Evolutionary conservation across 2,888 invertebrate genomes (phyloP).

Genomic region (Eupithecia exiguata): DNA sequence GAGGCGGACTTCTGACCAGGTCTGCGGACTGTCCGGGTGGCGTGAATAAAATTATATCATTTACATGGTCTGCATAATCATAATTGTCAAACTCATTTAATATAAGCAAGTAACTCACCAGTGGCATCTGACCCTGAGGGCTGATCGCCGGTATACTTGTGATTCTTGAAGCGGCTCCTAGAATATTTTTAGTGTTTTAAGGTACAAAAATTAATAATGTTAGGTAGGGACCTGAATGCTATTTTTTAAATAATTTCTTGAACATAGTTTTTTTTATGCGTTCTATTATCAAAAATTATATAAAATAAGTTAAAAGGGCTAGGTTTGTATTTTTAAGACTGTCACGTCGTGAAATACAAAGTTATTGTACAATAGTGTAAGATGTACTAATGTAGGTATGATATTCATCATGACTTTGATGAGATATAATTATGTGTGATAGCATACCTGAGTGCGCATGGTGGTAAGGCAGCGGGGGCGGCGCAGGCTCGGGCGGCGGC

Average conservation of each 20-base stretch:
- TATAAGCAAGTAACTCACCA: conserved; percentile 84
- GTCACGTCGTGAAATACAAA: too few species aligned
- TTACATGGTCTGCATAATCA: not conserved
- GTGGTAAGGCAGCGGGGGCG: conserved; percentile 33
- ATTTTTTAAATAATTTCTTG: not conserved
- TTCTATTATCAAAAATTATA: not conserved
- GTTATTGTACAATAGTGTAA: not conserved
- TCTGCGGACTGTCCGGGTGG: conserved; percentile 84
- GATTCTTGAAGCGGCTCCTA: conserved; percentile 79
- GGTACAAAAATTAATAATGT: not conserved
- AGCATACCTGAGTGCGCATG: conserved; percentile 37
- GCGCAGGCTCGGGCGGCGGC: conserved; percentile 56
- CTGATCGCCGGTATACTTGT: conserved; percentile 85
- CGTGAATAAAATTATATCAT: conserved; percentile 63
- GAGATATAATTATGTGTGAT: not conserved
- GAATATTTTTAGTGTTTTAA: not conserved
- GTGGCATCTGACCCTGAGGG: conserved; percentile 83
- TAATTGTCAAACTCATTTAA: not conserved
- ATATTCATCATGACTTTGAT: not conserved
- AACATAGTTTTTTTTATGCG: too few species aligned
- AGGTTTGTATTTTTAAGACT: not conserved
- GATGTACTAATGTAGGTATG: not conserved
- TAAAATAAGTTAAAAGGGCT: not conserved
- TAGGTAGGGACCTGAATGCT: not conserved
- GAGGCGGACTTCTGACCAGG: conserved; percentile 90